phyloP scores from a whole-genome alignment of 2,888 invertebrate species.

The Melangyna quadrimaculata region DNA sequence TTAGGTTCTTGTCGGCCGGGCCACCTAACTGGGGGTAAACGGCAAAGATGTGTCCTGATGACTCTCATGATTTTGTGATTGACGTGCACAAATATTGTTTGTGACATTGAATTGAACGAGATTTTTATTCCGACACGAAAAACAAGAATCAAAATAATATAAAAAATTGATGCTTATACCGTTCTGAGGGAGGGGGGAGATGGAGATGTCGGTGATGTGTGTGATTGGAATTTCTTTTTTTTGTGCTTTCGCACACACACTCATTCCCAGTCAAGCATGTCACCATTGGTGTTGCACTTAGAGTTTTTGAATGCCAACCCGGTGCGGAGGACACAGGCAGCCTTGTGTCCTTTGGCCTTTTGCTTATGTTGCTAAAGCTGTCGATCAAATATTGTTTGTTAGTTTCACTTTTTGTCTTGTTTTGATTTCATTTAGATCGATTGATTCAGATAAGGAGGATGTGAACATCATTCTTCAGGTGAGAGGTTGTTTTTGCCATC shows the following conservation, averaged over 20 bases:
- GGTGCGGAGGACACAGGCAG: neutral
- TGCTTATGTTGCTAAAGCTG: constrained; percentile 13
- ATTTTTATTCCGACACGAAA: constrained; percentile 60
- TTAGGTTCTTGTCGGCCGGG: neutral
- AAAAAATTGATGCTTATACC: constrained; percentile 2
- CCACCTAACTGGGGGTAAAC: neutral
- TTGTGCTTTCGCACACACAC: neutral
- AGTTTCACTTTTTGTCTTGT: constrained; percentile 20
- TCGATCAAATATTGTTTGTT: constrained; percentile 49
- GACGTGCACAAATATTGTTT: constrained; percentile 70
- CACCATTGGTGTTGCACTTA: constrained; percentile 31
- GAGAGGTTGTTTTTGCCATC: neutral
- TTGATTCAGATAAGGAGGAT: constrained; percentile 37
- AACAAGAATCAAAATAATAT: constrained; percentile 21
- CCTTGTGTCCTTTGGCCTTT: constrained; percentile 23
- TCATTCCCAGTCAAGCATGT: neutral
- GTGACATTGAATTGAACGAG: constrained; percentile 71
- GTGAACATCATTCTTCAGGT: constrained; percentile 33
- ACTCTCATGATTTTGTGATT: constrained; percentile 68
- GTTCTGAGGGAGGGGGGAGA: neutral
- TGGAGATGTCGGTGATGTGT: neutral
- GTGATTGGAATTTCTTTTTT: neutral
- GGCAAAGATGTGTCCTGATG: constrained; percentile 47
- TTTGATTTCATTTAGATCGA: constrained; percentile 31
- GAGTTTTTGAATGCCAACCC: neutral